These are phyloP conservation scores for Saguinus midas DNA, from an alignment of 2,113 vertebrate species.

Conservation along the genomic window DNA sequence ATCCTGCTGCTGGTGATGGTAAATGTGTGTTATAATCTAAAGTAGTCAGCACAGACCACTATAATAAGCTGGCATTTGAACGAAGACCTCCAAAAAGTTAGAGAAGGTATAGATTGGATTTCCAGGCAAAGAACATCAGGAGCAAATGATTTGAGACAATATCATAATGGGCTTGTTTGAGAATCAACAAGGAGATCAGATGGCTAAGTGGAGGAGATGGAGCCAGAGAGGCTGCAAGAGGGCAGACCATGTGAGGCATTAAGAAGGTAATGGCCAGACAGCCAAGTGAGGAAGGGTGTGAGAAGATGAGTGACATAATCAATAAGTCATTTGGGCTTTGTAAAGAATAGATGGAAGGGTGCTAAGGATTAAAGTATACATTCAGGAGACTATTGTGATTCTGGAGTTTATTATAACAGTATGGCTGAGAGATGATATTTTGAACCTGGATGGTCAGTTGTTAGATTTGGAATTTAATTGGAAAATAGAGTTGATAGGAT, in stretches of 20 bases:
- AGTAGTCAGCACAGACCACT: background rate
- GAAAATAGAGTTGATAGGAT: background rate
- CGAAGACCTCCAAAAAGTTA: background rate
- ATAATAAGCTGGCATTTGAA: background rate
- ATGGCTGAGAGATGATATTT: background rate
- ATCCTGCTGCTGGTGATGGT: background rate
- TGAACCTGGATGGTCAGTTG: background rate
- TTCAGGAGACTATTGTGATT: background rate
- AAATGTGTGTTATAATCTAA: background rate
- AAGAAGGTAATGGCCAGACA: background rate
- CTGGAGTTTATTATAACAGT: background rate
- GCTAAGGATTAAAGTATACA: background rate
- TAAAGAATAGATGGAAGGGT: background rate
- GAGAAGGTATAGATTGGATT: background rate
- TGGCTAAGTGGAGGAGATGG: background rate
- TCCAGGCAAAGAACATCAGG: background rate
- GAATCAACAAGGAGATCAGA: background rate
- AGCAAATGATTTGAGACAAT: background rate
- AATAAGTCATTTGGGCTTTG: background rate
- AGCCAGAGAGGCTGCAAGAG: fast-evolving
- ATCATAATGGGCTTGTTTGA: background rate
- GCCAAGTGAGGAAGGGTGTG: background rate
- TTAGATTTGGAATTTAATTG: background rate
- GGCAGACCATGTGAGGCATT: background rate
- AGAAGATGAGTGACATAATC: background rate